Base-by-base conservation (phyloP, 2,113 vertebrate genomes). In the Burhinus bistriatus region DNA sequence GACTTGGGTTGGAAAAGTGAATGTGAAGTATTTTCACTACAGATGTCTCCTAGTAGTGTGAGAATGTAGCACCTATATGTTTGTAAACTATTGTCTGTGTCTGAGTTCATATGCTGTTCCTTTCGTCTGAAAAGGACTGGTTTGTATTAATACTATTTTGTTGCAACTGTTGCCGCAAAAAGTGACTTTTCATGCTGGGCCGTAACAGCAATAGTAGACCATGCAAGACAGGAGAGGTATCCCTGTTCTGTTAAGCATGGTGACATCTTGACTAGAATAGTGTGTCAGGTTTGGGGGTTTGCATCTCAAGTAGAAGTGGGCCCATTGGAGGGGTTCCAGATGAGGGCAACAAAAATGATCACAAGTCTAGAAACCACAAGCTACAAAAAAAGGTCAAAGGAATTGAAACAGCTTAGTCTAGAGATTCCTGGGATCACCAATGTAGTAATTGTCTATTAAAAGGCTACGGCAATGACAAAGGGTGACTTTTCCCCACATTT, bases 161-260 rank as follows among this genome's bases (percentile, higher is more conserved):
- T 55, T 32, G 45, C 22, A 52, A 30, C 18, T 22, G 3, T 12
- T 55, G 22, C 52, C 59, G 25, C 29, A 57, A 66, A 52, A 83
- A 66, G 17, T 9, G 44, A 14, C 26, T 61, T 70, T 57, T 73
- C 40, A 5, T 51, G 45, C 21, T 38, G 15, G 29, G 9, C 13
- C 6, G 4, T 49, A 61, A 14, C 7, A 73, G 36, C 26, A 51
- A 59, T 55, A 65, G 23, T 9, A 58, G 27, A 10, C 34, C 7
- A 9, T 21, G 45, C 9, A 40, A 47, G 30, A 21, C 30, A 36
- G 15, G 30, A 78, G 34, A 82, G 30, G 6, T 22, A 15, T 73
- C 36, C 58, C 38, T 17, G 29, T 15, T 47, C 40, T 27, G 8
- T 34, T 32, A 38, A 44, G 29, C 0, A 0, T 75, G 27, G n/a